These are phyloP conservation scores for Xyrichtys novacula DNA, from an alignment of 2,797 vertebrate species.

Conservation along the genomic window DNA sequence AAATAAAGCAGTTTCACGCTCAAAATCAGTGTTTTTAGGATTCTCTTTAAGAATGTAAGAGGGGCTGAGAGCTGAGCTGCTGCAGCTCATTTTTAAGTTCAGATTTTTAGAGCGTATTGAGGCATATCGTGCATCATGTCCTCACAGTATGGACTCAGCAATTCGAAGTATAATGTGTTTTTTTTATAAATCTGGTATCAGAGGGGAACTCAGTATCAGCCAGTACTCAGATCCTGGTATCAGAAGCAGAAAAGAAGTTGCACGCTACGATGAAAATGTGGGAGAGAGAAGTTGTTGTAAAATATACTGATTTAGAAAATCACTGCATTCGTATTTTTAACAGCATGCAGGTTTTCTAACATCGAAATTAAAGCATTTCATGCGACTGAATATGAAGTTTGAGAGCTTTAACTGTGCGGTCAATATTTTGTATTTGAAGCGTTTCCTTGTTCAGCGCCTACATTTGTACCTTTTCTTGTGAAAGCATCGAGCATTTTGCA, in stretches of 20 bases:
- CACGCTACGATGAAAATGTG: not conserved
- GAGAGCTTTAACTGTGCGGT: constrained; percentile 44
- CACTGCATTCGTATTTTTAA: constrained; percentile 14
- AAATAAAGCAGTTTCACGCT: not conserved
- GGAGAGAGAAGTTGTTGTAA: not conserved
- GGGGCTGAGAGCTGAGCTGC: not conserved
- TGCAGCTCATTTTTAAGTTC: too few species aligned
- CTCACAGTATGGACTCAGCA: not conserved
- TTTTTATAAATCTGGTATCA: not conserved
- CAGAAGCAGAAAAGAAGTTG: not conserved
- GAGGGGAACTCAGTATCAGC: not conserved
- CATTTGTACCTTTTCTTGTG: constrained; percentile 46
- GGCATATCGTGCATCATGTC: not conserved
- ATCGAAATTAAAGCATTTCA: constrained; percentile 3
- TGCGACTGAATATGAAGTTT: not conserved
- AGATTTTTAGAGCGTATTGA: too few species aligned
- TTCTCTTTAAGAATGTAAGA: not conserved
- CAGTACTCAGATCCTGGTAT: not conserved
- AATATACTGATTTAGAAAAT: not conserved
- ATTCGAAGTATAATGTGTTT: not conserved
- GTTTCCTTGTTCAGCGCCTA: constrained; percentile 33
- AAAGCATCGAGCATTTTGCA: constrained; percentile 61
- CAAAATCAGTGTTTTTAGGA: not conserved
- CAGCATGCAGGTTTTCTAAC: constrained; percentile 42
- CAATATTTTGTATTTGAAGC: constrained; percentile 46